Conservation (phyloP, 2,797 vertebrate species). For the Myotis myotis region DNA sequence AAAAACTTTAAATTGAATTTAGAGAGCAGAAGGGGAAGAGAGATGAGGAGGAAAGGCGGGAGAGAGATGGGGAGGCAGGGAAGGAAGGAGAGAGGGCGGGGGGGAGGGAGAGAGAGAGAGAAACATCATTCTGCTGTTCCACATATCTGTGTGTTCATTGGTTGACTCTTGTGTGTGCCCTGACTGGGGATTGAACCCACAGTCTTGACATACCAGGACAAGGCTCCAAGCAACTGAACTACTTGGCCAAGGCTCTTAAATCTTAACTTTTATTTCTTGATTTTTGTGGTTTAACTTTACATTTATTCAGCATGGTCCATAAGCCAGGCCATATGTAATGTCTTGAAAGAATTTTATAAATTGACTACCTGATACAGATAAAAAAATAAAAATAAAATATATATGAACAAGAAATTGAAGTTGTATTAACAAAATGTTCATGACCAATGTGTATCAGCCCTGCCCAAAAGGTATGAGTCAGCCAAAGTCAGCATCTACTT, state of each 20-base stretch:
- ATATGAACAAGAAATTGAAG: neutral
- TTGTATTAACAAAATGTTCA: neutral
- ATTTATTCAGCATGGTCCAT: conserved; percentile 15
- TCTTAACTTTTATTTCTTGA: conserved; percentile 34
- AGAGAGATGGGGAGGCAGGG: neutral
- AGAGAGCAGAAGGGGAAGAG: neutral
- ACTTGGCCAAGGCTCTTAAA: neutral
- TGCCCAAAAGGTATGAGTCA: neutral
- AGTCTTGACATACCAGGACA: neutral
- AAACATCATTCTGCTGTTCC: neutral
- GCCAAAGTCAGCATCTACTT: neutral
- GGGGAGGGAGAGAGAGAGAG: neutral
- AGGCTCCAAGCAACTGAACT: neutral
- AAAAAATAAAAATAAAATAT: neutral
- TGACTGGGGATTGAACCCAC: neutral
- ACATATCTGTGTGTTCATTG: neutral
- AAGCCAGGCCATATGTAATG: neutral
- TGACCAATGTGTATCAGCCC: neutral
- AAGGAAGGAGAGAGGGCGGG: neutral
- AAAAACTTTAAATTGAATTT: neutral
- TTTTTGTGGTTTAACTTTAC: neutral
- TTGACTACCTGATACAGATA: neutral
- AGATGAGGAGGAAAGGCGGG: neutral
- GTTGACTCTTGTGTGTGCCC: neutral
- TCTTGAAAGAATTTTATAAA: conserved; percentile 6